Percentiles rank a stretch among this genome's conserved stretches.
phyloP scores from a whole-genome alignment of 2,113 vertebrate genomes.

The Carlito syrichta region DNA sequence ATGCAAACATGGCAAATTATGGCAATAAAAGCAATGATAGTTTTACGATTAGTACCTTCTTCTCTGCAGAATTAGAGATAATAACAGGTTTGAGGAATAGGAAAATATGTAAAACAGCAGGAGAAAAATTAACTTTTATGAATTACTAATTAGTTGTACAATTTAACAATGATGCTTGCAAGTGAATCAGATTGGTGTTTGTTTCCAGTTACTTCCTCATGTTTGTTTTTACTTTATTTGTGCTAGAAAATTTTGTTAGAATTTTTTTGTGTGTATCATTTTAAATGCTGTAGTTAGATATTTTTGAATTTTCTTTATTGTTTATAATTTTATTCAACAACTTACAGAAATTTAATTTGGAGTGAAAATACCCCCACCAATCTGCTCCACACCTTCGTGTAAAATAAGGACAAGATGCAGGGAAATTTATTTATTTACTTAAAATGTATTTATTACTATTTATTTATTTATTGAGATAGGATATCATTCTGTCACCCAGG shows the following conservation, averaged over 20 bases:
- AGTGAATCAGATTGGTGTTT: background rate
- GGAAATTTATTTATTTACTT: too few species aligned
- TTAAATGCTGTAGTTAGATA: background rate
- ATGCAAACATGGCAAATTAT: too few species aligned
- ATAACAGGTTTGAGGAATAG: background rate
- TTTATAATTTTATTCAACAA: background rate
- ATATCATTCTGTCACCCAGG: too few species aligned
- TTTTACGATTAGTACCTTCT: background rate
- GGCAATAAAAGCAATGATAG: background rate
- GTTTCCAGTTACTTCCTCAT: background rate
- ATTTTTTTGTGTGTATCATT: background rate
- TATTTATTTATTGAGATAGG: too few species aligned
- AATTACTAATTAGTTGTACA: background rate
- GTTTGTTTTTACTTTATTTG: background rate
- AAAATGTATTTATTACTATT: too few species aligned
- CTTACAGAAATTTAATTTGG: background rate
- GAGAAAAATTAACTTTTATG: constrained; percentile 11
- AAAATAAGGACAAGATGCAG: background rate
- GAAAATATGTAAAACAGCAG: background rate
- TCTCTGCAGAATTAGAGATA: background rate
- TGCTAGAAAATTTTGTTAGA: background rate
- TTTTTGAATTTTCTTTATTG: background rate
- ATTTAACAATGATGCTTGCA: background rate
- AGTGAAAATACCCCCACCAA: background rate
- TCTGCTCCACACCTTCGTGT: background rate